A percentile compares a stretch with the other conserved stretches of the same genome.
These are phyloP conservation scores for Hyperoodon ampullatus DNA, from an alignment of 2,113 vertebrate genomes.

Conservation along the genomic window DNA sequence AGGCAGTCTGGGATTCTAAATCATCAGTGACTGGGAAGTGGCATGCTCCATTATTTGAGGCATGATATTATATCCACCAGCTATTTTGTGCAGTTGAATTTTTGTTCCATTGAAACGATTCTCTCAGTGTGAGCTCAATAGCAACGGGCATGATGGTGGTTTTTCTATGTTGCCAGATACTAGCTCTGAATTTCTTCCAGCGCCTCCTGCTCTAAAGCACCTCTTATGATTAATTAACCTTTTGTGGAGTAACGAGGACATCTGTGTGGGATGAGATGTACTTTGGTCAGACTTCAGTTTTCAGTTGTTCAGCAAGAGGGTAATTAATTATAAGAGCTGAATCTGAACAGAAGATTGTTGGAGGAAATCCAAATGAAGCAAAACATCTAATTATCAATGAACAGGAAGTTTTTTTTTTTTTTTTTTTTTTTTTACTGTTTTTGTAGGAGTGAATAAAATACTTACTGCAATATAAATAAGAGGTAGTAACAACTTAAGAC, in stretches of 20 bases:
- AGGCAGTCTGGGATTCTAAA: conserved; percentile 48
- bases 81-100: background rate
- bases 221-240: conserved; percentile 75
- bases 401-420: conserved; percentile 27
- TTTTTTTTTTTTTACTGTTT: background rate
- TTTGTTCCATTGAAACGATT: background rate
- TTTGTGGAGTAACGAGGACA: conserved; percentile 70
- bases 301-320: conserved; percentile 66
- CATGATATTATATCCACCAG: conserved; percentile 54
- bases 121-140: conserved; percentile 38
- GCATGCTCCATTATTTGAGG: conserved; percentile 39
- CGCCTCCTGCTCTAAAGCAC: conserved; percentile 57
- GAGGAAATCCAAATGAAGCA: conserved; percentile 65
- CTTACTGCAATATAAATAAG: conserved; percentile 47
- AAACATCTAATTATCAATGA: conserved; percentile 70
- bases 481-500: conserved; percentile 62
- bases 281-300: conserved; percentile 72
- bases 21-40: conserved; percentile 56
- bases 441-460: background rate
- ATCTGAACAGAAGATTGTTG: conserved; percentile 71
- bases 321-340: conserved; percentile 69
- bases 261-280: conserved; percentile 67
- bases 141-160: conserved; percentile 45
- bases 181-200: conserved; percentile 67
- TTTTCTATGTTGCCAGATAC: conserved; percentile 49